These are phyloP conservation scores for Coturnix japonica DNA, from an alignment of 2,113 vertebrate species.

Conservation along the genomic window DNA sequence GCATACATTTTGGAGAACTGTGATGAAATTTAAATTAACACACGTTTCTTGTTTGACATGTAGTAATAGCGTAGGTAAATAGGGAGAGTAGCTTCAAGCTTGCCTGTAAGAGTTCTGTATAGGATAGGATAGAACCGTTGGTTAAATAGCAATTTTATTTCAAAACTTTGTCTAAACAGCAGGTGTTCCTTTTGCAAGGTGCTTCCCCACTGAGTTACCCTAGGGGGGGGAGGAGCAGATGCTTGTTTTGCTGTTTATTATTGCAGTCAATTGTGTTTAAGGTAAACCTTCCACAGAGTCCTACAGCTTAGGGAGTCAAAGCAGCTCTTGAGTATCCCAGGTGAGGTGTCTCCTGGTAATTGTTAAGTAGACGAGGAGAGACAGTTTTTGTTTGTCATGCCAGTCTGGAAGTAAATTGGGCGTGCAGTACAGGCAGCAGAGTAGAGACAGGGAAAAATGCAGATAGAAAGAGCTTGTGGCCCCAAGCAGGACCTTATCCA, in stretches of 20 bases:
- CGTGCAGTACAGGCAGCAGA: neutral
- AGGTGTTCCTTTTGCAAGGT: constrained; percentile 11
- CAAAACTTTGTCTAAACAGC: neutral
- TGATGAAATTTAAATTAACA: constrained; percentile 8
- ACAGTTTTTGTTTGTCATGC: neutral
- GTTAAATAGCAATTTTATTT: neutral
- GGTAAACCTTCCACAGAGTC: neutral
- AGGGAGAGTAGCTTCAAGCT: neutral
- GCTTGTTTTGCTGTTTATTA: neutral
- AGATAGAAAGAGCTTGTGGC: neutral
- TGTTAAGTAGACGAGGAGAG: neutral
- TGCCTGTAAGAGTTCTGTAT: neutral
- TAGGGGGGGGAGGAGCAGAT: neutral
- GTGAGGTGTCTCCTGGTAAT: neutral
- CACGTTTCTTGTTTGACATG: neutral
- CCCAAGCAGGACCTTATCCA: neutral
- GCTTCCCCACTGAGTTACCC: neutral
- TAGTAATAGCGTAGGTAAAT: neutral
- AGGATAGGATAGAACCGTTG: neutral
- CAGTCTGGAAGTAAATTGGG: neutral
- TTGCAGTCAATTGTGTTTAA: neutral
- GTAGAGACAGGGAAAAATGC: neutral
- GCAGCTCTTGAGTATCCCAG: neutral
- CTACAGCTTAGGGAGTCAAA: neutral
- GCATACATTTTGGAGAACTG: constrained; percentile 8